phyloP scores from a whole-genome alignment of 2,888 invertebrate genomes.

The Cylloceria caligata region DNA sequence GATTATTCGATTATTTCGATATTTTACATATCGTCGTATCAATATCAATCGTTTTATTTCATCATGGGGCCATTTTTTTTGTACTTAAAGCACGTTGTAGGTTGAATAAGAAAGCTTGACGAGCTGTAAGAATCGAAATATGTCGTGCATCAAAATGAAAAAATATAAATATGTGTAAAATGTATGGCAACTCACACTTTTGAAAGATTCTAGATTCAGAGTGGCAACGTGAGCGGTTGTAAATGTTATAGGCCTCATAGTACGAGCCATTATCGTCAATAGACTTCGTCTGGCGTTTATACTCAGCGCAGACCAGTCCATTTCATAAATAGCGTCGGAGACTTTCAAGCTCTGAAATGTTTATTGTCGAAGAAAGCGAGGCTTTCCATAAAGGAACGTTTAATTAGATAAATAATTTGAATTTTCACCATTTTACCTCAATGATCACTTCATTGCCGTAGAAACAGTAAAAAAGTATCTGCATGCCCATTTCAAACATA shows the following conservation, averaged over 20 bases:
- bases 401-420: too few relatives aligned
- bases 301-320: conserved; percentile 72
- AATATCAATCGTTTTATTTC: too few relatives aligned
- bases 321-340: conserved; percentile 70
- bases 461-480: conserved; percentile 65
- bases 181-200: conserved; percentile 71
- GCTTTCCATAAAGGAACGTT: too few relatives aligned
- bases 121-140: conserved; percentile 32
- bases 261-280: conserved; percentile 69
- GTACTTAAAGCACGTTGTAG: conserved; percentile 43
- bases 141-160: too few relatives aligned
- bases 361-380: too few relatives aligned
- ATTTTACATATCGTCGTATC: too few relatives aligned
- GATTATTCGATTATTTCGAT: too few relatives aligned
- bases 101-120: conserved; percentile 41
- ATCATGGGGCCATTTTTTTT: too few relatives aligned
- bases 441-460: conserved; percentile 43
- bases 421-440: neutral
- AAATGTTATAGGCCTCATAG: conserved; percentile 67
- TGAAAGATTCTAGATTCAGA: conserved; percentile 74
- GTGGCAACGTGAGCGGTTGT: conserved; percentile 70
- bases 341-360: conserved; percentile 54
- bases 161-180: too few relatives aligned
- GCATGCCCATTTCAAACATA: conserved; percentile 68
- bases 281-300: conserved; percentile 65